Evolutionary conservation across 2,797 vertebrate genomes (phyloP).

Genomic region (Pangasius krempfi): DNA sequence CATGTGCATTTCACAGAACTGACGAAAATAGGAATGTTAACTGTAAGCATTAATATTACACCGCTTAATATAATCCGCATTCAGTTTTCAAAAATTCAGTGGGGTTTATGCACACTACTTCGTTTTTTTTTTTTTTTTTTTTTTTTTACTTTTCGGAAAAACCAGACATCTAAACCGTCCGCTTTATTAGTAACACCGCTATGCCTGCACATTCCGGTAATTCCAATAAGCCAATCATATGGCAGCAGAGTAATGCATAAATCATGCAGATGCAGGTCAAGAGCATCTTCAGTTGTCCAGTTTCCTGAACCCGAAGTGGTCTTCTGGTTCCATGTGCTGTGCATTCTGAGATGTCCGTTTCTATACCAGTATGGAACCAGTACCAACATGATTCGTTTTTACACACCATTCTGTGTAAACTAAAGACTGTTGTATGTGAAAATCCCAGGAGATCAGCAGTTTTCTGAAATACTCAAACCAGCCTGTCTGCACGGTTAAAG

Average conservation of each 20-base stretch:
- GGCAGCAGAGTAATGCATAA: background rate
- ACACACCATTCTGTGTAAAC: background rate
- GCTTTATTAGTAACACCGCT: background rate
- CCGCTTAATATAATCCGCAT: background rate
- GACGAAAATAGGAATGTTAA: background rate
- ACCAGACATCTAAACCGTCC: background rate
- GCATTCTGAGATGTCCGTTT: background rate
- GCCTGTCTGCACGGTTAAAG: background rate
- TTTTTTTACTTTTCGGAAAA: background rate
- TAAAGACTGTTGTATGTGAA: background rate
- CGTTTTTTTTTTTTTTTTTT: background rate
- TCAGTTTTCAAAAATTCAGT: background rate
- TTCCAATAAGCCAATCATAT: background rate
- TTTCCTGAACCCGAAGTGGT: background rate
- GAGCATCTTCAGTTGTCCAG: background rate
- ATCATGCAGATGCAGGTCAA: background rate
- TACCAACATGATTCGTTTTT: background rate
- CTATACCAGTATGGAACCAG: background rate
- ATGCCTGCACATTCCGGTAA: background rate
- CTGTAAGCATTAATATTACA: no score
- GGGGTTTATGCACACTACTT: background rate
- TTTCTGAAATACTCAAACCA: background rate
- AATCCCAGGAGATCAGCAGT: background rate
- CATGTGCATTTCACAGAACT: background rate
- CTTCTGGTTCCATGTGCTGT: background rate